Conservation (phyloP, 2,888 invertebrate genomes). For the Folsomia manolachei region DNA sequence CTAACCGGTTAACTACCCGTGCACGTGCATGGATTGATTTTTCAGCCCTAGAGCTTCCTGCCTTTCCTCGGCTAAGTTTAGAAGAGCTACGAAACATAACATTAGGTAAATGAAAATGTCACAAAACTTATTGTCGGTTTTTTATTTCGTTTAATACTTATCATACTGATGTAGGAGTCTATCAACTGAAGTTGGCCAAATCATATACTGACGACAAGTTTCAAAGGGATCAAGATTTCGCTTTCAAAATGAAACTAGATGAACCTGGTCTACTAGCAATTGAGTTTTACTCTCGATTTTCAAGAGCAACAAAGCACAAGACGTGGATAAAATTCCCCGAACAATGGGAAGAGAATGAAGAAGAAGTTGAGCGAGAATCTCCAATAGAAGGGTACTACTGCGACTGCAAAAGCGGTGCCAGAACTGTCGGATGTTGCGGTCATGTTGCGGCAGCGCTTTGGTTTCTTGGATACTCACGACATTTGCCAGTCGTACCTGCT, state of each 20-base stretch:
- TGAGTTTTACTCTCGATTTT: background rate
- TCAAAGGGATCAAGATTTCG: background rate
- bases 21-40: no score
- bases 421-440: constrained; percentile 4
- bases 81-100: no score
- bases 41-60: no score
- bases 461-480: constrained; percentile 1
- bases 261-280: background rate
- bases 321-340: background rate
- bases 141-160: no score
- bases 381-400: constrained; percentile 1
- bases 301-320: background rate
- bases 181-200: no score
- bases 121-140: no score
- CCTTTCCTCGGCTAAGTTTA: no score
- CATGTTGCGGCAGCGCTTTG: background rate
- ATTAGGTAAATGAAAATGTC: no score
- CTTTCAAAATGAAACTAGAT: background rate
- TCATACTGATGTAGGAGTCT: no score
- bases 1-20: no score
- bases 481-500: background rate
- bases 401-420: background rate
- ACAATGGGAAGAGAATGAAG: background rate
- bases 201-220: no score
- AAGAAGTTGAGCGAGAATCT: background rate